phyloP scores from a whole-genome alignment of 2,888 invertebrate genomes.

The Mesodorylaimus sp. region DNA sequence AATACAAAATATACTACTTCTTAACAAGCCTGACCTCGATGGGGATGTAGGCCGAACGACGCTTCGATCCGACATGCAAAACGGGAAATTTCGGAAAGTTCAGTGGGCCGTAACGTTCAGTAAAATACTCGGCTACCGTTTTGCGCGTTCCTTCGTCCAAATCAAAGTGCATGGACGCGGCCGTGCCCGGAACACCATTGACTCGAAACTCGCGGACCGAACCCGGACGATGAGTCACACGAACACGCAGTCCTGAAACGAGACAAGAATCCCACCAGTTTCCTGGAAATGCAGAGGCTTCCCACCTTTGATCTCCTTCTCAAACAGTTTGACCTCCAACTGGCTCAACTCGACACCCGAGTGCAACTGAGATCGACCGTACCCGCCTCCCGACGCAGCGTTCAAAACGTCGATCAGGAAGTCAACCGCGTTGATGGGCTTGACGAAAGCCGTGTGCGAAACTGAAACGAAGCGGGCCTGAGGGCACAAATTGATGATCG shows the following conservation, averaged over 20 bases:
- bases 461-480: constrained; percentile 41
- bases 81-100: constrained; percentile 21
- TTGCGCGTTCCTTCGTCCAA: constrained; percentile 7
- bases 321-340: constrained; percentile 1
- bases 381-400: neutral
- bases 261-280: too few species aligned
- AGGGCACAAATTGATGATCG: too few species aligned
- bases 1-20: too few species aligned
- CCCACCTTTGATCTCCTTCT: constrained; percentile 11
- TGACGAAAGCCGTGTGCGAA: constrained; percentile 95
- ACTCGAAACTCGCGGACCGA: too few species aligned
- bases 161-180: too few species aligned
- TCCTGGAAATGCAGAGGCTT: too few species aligned
- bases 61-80: constrained; percentile 23
- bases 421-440: constrained; percentile 51
- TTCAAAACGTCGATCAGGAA: constrained; percentile 1
- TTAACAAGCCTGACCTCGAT: constrained; percentile 17
- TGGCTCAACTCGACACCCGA: neutral
- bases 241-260: too few species aligned
- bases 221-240: too few species aligned
- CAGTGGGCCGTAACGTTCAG: constrained; percentile 18
- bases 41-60: constrained; percentile 22
- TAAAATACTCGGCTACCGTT: constrained; percentile 23
- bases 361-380: neutral
- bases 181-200: too few species aligned